Conservation (phyloP, 2,797 vertebrate species). For the Chrysocyon brachyurus region DNA sequence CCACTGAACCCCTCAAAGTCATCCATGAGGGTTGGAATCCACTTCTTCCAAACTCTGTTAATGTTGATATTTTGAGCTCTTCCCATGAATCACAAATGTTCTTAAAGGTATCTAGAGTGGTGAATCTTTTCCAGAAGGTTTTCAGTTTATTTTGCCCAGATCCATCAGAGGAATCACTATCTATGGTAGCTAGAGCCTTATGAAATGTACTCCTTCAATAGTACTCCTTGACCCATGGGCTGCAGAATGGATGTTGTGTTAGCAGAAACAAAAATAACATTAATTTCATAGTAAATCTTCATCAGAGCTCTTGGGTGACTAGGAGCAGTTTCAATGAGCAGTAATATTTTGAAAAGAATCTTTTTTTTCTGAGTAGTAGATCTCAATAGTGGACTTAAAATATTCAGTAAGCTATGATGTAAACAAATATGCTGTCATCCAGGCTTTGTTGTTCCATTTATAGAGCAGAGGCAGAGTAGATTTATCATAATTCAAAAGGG, state of each 20-base stretch:
- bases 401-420: not conserved
- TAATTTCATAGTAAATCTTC: not conserved
- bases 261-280: not conserved
- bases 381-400: not conserved
- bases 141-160: not conserved
- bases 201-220: not conserved
- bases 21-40: not conserved
- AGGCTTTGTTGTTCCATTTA: not conserved
- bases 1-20: not conserved
- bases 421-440: not conserved
- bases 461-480: not conserved
- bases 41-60: not conserved
- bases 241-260: not conserved
- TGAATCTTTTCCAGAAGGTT: not conserved
- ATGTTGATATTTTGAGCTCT: not conserved
- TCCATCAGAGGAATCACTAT: not conserved
- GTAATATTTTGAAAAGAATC: not conserved
- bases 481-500: not conserved
- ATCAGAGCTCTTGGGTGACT: not conserved
- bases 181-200: not conserved
- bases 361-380: not conserved
- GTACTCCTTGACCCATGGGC: not conserved
- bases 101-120: not conserved
- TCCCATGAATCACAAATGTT: not conserved
- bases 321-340: not conserved